phyloP scores from a whole-genome alignment of 92 coral and sea anemone species.

The Porites rus region DNA sequence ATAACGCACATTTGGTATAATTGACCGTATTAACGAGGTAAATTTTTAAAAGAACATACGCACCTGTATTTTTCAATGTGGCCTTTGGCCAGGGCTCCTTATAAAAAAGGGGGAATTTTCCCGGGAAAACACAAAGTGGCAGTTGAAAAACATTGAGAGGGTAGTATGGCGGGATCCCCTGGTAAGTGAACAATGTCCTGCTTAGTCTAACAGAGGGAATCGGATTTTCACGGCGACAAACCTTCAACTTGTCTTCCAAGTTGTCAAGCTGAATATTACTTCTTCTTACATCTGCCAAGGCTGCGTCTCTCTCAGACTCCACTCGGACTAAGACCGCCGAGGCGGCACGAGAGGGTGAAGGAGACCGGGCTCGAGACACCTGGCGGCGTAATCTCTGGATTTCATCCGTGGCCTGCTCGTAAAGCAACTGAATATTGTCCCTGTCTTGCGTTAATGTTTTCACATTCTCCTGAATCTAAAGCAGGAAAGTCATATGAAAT shows the following conservation, averaged over 20 bases:
- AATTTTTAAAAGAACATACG: too few relatives aligned
- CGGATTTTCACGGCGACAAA: slow-evolving; percentile 11
- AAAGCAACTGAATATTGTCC: slow-evolving; percentile 89
- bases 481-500: background rate
- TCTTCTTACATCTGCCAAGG: slow-evolving; percentile 87
- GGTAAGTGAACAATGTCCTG: background rate
- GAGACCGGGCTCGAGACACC: slow-evolving; percentile 90
- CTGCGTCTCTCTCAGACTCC: slow-evolving; percentile 96
- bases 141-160: too few relatives aligned
- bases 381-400: slow-evolving; percentile 96
- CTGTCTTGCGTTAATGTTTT: slow-evolving; percentile 91
- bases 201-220: background rate
- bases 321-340: slow-evolving; percentile 89
- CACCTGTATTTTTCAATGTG: too few relatives aligned
- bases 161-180: background rate
- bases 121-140: too few relatives aligned
- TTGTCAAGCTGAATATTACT: slow-evolving; percentile 81
- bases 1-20: too few relatives aligned
- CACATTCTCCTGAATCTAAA: slow-evolving; percentile 92
- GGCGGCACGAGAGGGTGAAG: slow-evolving; percentile 98
- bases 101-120: too few relatives aligned
- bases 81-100: too few relatives aligned
- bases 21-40: too few relatives aligned
- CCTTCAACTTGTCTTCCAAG: slow-evolving; percentile 92
- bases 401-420: slow-evolving; percentile 98